Evolutionary conservation across 2,113 vertebrate species (phyloP).

Genomic region (Osmerus eperlanus): DNA sequence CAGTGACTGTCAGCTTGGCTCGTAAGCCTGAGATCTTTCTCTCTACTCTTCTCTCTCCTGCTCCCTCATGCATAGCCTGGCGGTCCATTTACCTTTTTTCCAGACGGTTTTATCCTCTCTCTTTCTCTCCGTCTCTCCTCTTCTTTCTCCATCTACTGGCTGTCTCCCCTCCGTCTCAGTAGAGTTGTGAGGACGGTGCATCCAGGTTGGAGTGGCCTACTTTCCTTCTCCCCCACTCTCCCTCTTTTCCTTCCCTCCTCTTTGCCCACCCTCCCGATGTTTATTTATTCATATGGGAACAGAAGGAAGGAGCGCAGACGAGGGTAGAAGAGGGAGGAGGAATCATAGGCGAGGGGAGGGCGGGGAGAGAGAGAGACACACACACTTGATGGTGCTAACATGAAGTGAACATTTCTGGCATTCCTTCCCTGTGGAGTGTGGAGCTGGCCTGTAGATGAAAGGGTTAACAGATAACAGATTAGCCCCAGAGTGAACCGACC

Average conservation of each 20-base stretch:
- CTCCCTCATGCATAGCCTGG: too few relatives aligned
- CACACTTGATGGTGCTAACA: not conserved
- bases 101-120: not conserved
- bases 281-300: slow-evolving; percentile 56
- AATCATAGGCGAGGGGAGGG: not conserved
- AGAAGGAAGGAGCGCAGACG: not conserved
- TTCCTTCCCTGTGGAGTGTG: not conserved
- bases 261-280: slow-evolving; percentile 37
- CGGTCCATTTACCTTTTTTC: not conserved
- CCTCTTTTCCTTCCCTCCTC: slow-evolving; percentile 27
- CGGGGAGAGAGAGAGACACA: not conserved
- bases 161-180: slow-evolving; percentile 48
- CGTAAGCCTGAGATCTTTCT: not conserved
- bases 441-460: not conserved
- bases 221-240: slow-evolving; percentile 39
- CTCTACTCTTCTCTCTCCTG: not conserved
- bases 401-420: slow-evolving; percentile 3
- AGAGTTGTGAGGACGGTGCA: slow-evolving; percentile 60
- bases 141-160: slow-evolving; percentile 23
- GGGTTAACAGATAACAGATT: slow-evolving; percentile 4
- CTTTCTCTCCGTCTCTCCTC: slow-evolving; percentile 6
- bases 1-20: not conserved
- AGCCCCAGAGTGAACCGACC: not conserved
- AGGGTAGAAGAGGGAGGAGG: slow-evolving; percentile 1
- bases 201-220: slow-evolving; percentile 70